A percentile compares a stretch with the other conserved stretches of the same genome.
Evolutionary conservation across 92 coral and sea anemone genomes (phyloP).

Genomic region (Heteractis magnifica): DNA sequence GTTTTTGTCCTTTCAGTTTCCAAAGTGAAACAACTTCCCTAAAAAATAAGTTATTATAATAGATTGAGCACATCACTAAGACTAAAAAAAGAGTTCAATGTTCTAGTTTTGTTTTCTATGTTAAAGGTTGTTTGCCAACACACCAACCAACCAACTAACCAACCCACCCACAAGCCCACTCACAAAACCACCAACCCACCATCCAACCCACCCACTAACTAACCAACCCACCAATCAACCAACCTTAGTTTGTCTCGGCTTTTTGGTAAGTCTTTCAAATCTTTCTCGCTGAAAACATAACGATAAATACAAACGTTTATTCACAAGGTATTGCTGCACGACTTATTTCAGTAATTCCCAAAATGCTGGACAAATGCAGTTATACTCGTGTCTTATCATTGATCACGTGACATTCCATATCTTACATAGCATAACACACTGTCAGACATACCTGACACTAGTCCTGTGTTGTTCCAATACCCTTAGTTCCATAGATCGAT

Average conservation of each 20-base stretch:
- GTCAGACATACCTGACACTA: conserved; percentile 23
- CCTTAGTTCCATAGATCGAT: conserved; percentile 82
- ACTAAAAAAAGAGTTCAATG: no score
- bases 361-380: no score
- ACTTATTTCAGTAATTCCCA: no score
- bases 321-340: not conserved
- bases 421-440: not conserved
- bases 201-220: no score
- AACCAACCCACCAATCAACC: not conserved
- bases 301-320: conserved; percentile 8
- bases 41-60: not conserved
- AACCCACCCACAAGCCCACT: no score
- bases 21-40: conserved; percentile 76
- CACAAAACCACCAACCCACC: no score
- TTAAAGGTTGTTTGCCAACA: no score
- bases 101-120: no score
- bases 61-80: not conserved
- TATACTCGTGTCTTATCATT: no score
- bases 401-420: no score
- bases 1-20: conserved; percentile 60
- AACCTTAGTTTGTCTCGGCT: conserved; percentile 76
- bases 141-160: no score
- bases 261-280: conserved; percentile 47
- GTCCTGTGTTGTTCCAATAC: conserved; percentile 80
- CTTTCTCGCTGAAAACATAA: conserved; percentile 55